Evolutionary conservation across 1,140 invertebrate genomes (phyloP).

Genomic region (Macrotrachela quadricornifera): DNA sequence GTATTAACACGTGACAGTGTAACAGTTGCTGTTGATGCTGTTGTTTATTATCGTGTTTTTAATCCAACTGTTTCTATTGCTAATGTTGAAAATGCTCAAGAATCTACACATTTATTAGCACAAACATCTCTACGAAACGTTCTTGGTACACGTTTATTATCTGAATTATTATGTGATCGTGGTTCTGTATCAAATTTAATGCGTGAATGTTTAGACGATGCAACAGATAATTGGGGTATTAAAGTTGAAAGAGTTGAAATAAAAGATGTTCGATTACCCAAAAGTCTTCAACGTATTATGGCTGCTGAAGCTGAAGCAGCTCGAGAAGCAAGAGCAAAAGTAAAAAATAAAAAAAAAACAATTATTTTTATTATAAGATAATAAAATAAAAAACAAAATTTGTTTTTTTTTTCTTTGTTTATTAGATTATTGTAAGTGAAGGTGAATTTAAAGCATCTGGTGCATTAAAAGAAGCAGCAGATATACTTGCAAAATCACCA

Average conservation of each 20-base stretch:
- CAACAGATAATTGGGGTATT: background rate
- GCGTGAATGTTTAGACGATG: background rate
- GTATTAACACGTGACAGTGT: conserved; percentile 8
- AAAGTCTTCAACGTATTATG: conserved; percentile 18
- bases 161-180: background rate
- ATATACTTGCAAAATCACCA: conserved; percentile 27
- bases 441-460: background rate
- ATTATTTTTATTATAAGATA: too few species aligned
- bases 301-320: conserved; percentile 22
- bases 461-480: background rate
- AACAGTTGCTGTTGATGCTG: conserved; percentile 8
- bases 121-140: conserved; percentile 8
- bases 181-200: background rate
- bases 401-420: too few species aligned
- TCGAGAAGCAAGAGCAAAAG: conserved; percentile 21
- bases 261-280: conserved; percentile 13
- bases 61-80: background rate
- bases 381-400: too few species aligned
- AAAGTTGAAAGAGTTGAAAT: conserved; percentile 2
- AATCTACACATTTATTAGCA: conserved; percentile 1
- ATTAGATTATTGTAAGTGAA: background rate
- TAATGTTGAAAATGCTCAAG: conserved; percentile 5
- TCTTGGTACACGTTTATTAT: background rate
- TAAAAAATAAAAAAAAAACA: too few species aligned
- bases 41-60: conserved; percentile 1